phyloP scores from a whole-genome alignment of 2,797 vertebrate genomes.

The Macrochelys suwanniensis region DNA sequence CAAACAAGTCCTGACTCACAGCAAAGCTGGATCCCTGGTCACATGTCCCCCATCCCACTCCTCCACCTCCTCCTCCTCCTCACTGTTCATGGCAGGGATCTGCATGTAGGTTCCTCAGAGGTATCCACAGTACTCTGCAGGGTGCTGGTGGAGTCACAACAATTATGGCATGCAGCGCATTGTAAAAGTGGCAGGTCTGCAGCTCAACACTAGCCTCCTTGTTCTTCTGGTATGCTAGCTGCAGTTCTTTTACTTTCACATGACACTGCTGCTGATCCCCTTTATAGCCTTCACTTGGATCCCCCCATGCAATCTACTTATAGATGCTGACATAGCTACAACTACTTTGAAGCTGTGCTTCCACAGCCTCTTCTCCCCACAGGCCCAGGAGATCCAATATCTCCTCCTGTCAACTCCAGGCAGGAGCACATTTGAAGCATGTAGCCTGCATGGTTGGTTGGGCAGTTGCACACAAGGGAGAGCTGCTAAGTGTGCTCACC shows the following conservation, averaged over 20 bases:
- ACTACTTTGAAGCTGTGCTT: background rate
- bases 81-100: background rate
- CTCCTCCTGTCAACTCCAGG: background rate
- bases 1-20: background rate
- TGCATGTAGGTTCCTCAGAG: background rate
- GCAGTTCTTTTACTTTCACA: too few species aligned
- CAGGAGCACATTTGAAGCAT: background rate
- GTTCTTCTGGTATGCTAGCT: background rate
- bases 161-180: background rate
- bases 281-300: too few species aligned
- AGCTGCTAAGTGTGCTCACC: background rate
- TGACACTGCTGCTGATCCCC: too few species aligned
- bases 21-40: background rate
- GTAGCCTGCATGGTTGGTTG: too few species aligned
- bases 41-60: background rate
- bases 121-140: background rate
- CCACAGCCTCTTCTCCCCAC: background rate
- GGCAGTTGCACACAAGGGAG: background rate
- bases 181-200: background rate
- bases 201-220: background rate
- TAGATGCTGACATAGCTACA: too few species aligned
- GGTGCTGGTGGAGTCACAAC: background rate
- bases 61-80: background rate
- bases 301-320: too few species aligned
- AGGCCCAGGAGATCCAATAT: background rate